Conservation (phyloP, 1,140 invertebrate species). For the Magallana ariakensis region DNA sequence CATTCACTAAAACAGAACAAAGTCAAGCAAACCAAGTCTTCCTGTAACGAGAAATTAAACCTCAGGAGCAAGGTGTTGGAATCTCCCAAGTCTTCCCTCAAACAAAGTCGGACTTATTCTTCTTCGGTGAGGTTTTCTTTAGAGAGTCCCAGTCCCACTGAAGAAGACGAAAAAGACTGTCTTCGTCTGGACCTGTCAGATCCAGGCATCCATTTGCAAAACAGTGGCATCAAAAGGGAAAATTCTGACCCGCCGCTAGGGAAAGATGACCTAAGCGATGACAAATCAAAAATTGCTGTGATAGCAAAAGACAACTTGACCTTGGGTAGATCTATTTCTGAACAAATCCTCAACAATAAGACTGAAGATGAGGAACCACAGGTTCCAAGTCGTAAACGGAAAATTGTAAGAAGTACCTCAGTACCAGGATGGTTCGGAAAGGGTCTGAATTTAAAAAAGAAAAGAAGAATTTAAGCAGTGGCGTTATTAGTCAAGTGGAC, state of each 20-base stretch:
- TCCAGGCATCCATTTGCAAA: background rate
- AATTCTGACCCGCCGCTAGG: background rate
- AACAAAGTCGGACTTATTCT: background rate
- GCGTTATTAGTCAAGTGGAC: background rate
- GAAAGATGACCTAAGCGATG: background rate
- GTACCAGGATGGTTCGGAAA: conserved; percentile 68
- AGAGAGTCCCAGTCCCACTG: background rate
- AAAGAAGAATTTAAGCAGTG: conserved; percentile 50
- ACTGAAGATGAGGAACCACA: background rate
- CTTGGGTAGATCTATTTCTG: conserved; percentile 24
- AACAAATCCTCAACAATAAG: background rate
- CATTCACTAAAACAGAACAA: background rate
- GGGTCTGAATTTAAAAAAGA: conserved; percentile 64
- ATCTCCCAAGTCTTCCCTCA: background rate
- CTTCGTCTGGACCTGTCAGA: background rate
- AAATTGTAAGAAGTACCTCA: conserved; percentile 56
- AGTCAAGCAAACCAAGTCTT: conserved; percentile 11
- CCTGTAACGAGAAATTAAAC: background rate
- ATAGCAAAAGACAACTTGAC: conserved; percentile 3
- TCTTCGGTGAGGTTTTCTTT: background rate
- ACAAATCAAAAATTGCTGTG: conserved; percentile 17
- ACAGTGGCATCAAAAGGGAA: conserved; percentile 1
- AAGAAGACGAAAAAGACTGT: background rate
- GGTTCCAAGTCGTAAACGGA: conserved; percentile 43
- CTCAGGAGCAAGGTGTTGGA: background rate